These are phyloP conservation scores for Autographa pulchrina DNA, from an alignment of 2,888 invertebrate genomes.

Conservation along the genomic window DNA sequence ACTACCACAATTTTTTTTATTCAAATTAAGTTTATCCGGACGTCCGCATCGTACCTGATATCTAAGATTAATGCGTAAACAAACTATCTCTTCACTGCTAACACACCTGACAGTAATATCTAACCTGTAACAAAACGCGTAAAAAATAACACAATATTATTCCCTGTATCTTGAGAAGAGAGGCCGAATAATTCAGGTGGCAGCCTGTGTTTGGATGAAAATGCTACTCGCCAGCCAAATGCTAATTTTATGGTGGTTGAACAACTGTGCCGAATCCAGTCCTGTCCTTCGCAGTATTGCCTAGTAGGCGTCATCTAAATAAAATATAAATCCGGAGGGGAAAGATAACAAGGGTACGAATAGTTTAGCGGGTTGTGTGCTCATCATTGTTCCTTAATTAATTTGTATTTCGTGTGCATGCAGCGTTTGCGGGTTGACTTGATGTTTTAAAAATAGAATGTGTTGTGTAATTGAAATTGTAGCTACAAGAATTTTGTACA, in stretches of 20 bases:
- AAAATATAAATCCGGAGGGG: conserved; percentile 79
- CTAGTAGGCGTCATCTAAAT: conserved; percentile 85
- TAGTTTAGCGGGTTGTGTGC: conserved; percentile 56
- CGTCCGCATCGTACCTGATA: neutral
- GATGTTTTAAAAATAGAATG: neutral
- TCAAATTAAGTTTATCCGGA: no score
- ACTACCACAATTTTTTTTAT: no score
- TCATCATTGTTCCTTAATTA: conserved; percentile 55
- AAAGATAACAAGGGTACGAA: conserved; percentile 73
- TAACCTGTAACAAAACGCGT: conserved; percentile 18
- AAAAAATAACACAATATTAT: conserved; percentile 65
- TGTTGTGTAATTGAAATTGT: neutral
- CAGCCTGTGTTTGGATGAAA: conserved; percentile 83
- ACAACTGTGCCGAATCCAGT: conserved; percentile 86
- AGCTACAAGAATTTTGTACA: no score
- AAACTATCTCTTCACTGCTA: neutral
- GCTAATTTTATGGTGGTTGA: conserved; percentile 90
- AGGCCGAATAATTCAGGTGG: conserved; percentile 86
- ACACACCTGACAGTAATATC: conserved; percentile 12
- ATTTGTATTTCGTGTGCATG: conserved; percentile 44
- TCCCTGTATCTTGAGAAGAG: conserved; percentile 76
- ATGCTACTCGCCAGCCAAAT: conserved; percentile 86
- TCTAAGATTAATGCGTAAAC: neutral
- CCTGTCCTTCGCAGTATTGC: conserved; percentile 85
- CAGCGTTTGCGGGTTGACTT: conserved; percentile 14